Base-by-base conservation (phyloP, 2,888 invertebrate species). In the Mythimna loreyi region DNA sequence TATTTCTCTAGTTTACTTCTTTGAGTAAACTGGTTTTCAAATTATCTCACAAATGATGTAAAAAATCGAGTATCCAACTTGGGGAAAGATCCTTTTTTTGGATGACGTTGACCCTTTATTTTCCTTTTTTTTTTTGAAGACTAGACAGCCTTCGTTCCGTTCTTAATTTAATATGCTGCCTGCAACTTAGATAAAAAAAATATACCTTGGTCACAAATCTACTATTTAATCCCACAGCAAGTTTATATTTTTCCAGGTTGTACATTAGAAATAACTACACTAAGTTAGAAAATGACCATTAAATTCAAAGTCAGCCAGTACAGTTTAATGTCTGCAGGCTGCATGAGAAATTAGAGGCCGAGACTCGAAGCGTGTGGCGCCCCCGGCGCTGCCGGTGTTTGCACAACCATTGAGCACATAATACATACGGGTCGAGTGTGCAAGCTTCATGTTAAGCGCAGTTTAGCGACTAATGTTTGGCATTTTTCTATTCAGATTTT, bases 331-430 rank as follows among this genome's bases (percentile, higher is more conserved):
- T 47, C 40, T 60, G 25, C 9, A 30, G n/a, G 50, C 33, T 59
- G 45, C n/a, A 61, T 49, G 58, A n/a, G 40, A 55, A 65, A 75
- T 62, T 65, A 59, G 36, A 60, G 43, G 58, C 19, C 25, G 21
- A 21, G 58, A 23, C 55, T 55, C 5, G 40, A 23, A 63, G 61
- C 58, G 52, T 53, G 16, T 30, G 61, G 43, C 23, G 53, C 57
- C 16, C 13, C 21, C 21, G 16, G 33, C 55, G 57, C 47, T n/a
- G 55, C 43, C 53, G 43, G 16, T 71, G 77, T 78, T 71, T 78
- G 47, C 64, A 33, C 23, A 64, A 43, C 57, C 45, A 36, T 56
- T 67, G 30, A 63, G 63, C 36, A 66, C 71, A 80, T 60, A 59
- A 60, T 69, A 45, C 50, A 72, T 47, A 40, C 74, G 30, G 55